Base-by-base conservation (phyloP, 2,797 vertebrate species). In the Heterohyrax brucei region DNA sequence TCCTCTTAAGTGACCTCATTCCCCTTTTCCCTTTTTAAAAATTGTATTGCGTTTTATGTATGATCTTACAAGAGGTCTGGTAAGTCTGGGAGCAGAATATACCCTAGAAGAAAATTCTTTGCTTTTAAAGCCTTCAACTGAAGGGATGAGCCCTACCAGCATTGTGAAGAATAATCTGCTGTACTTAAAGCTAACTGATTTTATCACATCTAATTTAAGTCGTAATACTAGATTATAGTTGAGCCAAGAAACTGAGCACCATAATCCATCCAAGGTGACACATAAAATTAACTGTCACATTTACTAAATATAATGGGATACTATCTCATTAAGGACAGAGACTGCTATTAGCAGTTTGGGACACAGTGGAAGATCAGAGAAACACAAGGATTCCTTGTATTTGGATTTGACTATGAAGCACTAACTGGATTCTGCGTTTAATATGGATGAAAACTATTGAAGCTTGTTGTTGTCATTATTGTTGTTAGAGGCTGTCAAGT, bases 291-390 rank as follows among this genome's bases (percentile, higher is more conserved):
- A 18, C 14, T 18, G 19, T 70, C 68, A 33, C 16, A 50, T 89
- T 82, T 89, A 46, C 46, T 78, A 78, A 85, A 10, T 78, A 19
- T 62, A 91, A 66, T 61, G 18, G 30, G 18, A 68, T 84, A 59
- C 73, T 46, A 91, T 78, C 33, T 82, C 50, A 70, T 92, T 91
- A 26, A 90, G 53, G 66, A 46, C 12, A 93, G 62, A 12, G 44
- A 53, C 68, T 72, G 22, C 30, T 72, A n/a, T 53, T 62, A 62
- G 5, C 33, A 91, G 78, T 93, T 75, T 0, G 18, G 86, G 26
- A 24, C 59, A 78, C 28, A 22, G 73, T 62, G 39, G 77, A 93
- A 26, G 46, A 39, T n/a, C 22, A 78, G 53, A 81, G 39, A 78
- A 82, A 72, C 26, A 48, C 0, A 53, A 62, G 28, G 73, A 21